These are phyloP conservation scores for Teleogryllus oceanicus DNA, from an alignment of 2,888 invertebrate species.

Conservation along the genomic window DNA sequence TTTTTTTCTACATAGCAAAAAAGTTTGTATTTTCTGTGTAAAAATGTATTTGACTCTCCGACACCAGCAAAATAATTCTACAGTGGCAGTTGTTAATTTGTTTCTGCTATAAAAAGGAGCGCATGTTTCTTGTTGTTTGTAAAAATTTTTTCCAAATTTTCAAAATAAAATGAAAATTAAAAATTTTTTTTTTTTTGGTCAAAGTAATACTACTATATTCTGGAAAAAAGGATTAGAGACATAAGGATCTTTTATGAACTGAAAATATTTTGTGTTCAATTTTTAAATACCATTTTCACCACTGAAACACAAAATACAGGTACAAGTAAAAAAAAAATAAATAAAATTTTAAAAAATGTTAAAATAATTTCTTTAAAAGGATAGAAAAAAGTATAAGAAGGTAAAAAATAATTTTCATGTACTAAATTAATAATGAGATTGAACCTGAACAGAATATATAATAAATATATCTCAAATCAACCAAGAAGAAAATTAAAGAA, in stretches of 20 bases:
- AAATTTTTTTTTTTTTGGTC: neutral
- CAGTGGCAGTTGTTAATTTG: constrained; percentile 22
- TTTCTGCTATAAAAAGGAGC: constrained; percentile 30
- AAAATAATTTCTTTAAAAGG: neutral
- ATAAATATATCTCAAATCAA: too few species aligned
- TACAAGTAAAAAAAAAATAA: constrained; percentile 18
- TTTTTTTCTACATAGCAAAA: constrained; percentile 37
- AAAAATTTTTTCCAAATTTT: constrained; percentile 21
- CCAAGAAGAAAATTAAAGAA: too few species aligned
- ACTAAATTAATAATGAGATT: neutral
- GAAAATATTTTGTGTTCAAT: constrained; percentile 22
- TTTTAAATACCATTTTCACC: neutral
- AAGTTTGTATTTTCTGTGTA: constrained; percentile 35
- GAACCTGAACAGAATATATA: neutral
- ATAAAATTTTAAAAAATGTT: constrained; percentile 1
- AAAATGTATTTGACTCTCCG: constrained; percentile 31
- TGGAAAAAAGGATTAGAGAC: constrained; percentile 25
- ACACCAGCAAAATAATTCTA: constrained; percentile 32
- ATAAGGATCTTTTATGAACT: neutral
- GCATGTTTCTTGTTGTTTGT: constrained; percentile 25
- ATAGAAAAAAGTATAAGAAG: neutral
- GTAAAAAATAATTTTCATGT: neutral
- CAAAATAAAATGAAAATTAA: constrained; percentile 28
- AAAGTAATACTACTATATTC: constrained; percentile 22
- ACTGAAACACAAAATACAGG: neutral